Evolutionary conservation across 1,140 invertebrate species (phyloP), one percentile per base, ranked within the genome.

Genomic region (Zophobas morio): DNA sequence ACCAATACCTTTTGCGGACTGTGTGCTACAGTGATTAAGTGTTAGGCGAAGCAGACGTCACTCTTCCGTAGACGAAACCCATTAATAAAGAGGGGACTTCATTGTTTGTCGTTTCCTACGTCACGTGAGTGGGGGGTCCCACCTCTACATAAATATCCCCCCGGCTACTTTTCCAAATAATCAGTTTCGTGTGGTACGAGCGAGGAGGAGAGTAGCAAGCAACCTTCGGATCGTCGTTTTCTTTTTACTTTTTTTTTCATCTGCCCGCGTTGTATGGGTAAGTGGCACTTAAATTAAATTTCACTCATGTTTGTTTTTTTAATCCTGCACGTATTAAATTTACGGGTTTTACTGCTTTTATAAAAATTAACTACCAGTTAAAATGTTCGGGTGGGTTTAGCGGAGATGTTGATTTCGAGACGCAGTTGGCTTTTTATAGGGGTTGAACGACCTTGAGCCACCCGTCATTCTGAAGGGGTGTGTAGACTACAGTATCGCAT

Each of bases 241-340:
- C 51, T 72, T 54, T 54, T 78, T 20, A 20, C 20, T 82, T 77
- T 73, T 70, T 56, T 63, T 77, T 57, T 76, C 6, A 73, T 71
- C 70, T 20, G 20, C 20, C 20, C 20, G 60, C 80, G 57, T 82
- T 82, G 81, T 81, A 82, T 82, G 81, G 81, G 81, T 82, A 75
- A 82, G 81, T 80, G 46, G 3, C 20, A 47, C 56, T 74, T 78
- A 20, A 20, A 2, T 77, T 75, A 42, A 2, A 66, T 8, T 70
- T 36, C 39, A 42, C 46, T 32, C n/a, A 75, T 35, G 63, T n/a
- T 20, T 78, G 60, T 57, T 57, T 54, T 33, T 2, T 39, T 42
- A 42, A 20, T 20, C 20, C 20, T 20, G 20, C 20, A 20, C 20
- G 20, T 20, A 20, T 20, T 20, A 20, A 20, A 20, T 20, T 20